These are phyloP conservation scores for Lucilia sericata DNA, from an alignment of 1,140 invertebrate genomes.

Conservation along the genomic window DNA sequence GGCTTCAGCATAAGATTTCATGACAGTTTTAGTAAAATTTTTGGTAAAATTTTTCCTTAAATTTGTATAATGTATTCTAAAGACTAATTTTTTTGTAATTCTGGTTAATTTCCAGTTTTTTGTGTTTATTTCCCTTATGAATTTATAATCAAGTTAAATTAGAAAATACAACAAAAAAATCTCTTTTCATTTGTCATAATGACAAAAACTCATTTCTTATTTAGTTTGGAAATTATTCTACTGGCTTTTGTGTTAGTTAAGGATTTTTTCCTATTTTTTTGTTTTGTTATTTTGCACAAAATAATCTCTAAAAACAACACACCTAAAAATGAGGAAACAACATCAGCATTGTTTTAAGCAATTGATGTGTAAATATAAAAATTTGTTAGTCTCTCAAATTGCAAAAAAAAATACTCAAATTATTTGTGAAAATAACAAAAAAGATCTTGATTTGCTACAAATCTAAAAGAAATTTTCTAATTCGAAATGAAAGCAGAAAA, in stretches of 20 bases:
- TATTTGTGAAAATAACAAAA: too few species aligned
- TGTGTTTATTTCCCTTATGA: neutral
- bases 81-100: neutral
- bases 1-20: too few species aligned
- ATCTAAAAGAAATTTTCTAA: too few species aligned
- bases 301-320: neutral
- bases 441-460: too few species aligned
- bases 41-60: too few species aligned
- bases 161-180: neutral
- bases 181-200: neutral
- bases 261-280: neutral
- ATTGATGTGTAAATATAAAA: slow-evolving; percentile 7
- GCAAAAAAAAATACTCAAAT: too few species aligned
- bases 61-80: too few species aligned
- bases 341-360: neutral
- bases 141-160: slow-evolving; percentile 18
- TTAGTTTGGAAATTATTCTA: neutral
- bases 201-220: slow-evolving; percentile 12
- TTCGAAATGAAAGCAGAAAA: too few species aligned
- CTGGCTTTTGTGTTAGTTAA: neutral
- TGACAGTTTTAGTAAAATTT: too few species aligned
- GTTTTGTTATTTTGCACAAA: neutral
- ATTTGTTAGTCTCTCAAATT: neutral
- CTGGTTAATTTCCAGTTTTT: neutral
- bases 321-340: neutral